Conservation (phyloP, 2,113 vertebrate species). For the Salvelinus alpinus region DNA sequence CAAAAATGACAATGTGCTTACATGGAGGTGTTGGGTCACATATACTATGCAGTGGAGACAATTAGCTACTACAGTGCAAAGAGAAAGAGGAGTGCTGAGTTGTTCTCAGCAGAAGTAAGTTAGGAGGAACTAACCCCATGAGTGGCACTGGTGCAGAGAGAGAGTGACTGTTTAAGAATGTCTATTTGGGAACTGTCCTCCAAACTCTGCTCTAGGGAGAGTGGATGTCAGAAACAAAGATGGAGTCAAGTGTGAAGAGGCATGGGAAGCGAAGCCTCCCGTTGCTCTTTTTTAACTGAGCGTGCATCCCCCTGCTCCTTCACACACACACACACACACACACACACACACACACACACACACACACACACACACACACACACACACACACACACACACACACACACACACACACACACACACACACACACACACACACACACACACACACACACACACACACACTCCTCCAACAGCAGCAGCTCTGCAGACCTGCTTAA, state of each 20-base stretch:
- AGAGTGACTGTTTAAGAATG: too few relatives aligned
- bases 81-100: too few relatives aligned
- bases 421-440: neutral
- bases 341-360: neutral
- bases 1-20: too few relatives aligned
- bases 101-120: too few relatives aligned
- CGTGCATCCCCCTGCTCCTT: neutral
- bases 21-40: too few relatives aligned
- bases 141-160: neutral
- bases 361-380: neutral
- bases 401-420: neutral
- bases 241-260: neutral
- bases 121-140: too few relatives aligned
- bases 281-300: neutral
- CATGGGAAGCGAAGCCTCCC: neutral
- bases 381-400: neutral
- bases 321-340: neutral
- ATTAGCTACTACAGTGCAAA: too few relatives aligned
- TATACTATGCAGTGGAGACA: too few relatives aligned
- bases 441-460: neutral
- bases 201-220: neutral
- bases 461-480: neutral
- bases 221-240: neutral
- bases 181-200: neutral
- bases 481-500: conserved; percentile 35